A percentile compares a stretch with the other conserved stretches of the same genome.
Evolutionary conservation across 2,888 invertebrate species (phyloP).

Genomic region (Liopterus haemorrhoidalis): DNA sequence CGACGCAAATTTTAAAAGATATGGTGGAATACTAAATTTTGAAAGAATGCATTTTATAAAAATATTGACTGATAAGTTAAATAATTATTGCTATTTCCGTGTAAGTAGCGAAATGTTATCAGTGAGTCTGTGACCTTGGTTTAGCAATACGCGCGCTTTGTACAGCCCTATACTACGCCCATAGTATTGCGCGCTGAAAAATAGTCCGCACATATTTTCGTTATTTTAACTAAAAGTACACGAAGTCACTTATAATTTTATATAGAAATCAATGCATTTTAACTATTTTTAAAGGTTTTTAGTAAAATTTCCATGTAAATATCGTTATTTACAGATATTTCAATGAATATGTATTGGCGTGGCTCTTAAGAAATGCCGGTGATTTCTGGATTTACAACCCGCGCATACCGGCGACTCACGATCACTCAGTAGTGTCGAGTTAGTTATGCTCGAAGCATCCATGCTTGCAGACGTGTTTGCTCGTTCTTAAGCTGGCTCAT

Average conservation of each 20-base stretch:
- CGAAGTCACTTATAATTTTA: slow-evolving; percentile 13
- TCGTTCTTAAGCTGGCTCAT: slow-evolving; percentile 23
- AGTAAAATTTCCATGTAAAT: background rate
- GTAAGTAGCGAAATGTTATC: slow-evolving; percentile 20
- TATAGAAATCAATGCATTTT: background rate
- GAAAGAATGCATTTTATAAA: no score
- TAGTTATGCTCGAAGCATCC: slow-evolving; percentile 23
- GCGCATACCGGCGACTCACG: slow-evolving; percentile 11
- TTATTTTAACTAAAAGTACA: slow-evolving; percentile 17
- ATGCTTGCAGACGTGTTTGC: slow-evolving; percentile 23
- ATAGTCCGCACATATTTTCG: slow-evolving; percentile 11
- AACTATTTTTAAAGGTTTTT: background rate
- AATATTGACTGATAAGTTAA: no score
- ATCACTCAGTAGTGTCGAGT: slow-evolving; percentile 12
- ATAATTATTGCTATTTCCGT: no score
- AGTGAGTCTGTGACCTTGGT: slow-evolving; percentile 17
- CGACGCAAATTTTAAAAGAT: no score
- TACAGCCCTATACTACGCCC: slow-evolving; percentile 24
- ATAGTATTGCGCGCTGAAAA: slow-evolving; percentile 15
- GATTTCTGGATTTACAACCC: slow-evolving; percentile 8
- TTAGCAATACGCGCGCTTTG: slow-evolving; percentile 8
- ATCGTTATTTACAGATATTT: slow-evolving; percentile 6
- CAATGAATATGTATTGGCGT: background rate
- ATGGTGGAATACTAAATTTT: no score
- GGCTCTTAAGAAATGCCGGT: slow-evolving; percentile 13